Conservation (phyloP, 1,140 invertebrate species). For the Campoletis sonorensis region DNA sequence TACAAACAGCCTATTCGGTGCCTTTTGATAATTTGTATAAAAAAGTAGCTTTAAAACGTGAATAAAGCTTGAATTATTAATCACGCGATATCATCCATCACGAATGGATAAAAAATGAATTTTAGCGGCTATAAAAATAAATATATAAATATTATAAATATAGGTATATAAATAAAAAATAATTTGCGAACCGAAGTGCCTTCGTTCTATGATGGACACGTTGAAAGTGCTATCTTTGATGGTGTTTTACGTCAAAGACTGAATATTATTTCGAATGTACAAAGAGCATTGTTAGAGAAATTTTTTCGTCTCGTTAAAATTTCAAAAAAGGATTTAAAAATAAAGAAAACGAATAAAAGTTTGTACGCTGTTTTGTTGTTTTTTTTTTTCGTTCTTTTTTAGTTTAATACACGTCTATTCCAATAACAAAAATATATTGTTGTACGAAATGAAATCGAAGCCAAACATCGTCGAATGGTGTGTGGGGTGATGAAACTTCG, state of each 20-base stretch:
- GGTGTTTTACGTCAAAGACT: background rate
- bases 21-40: no score
- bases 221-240: background rate
- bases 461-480: constrained; percentile 50
- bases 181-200: background rate
- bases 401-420: constrained; percentile 60
- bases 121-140: background rate
- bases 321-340: background rate
- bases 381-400: constrained; percentile 11
- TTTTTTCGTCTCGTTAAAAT: background rate
- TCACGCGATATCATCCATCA: constrained; percentile 29
- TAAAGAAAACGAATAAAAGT: background rate
- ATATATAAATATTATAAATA: background rate
- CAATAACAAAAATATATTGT: constrained; percentile 67
- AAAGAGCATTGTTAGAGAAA: background rate
- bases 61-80: background rate
- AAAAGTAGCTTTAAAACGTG: background rate
- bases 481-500: constrained; percentile 5
- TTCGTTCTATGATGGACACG: constrained; percentile 1
- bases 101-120: background rate
- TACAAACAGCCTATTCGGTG: no score
- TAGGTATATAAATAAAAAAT: background rate
- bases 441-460: constrained; percentile 62
- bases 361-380: background rate
- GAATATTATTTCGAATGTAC: constrained; percentile 1